Evolutionary conservation across 1,140 invertebrate species (phyloP).

Genomic region (Apocrypta bakeri): DNA sequence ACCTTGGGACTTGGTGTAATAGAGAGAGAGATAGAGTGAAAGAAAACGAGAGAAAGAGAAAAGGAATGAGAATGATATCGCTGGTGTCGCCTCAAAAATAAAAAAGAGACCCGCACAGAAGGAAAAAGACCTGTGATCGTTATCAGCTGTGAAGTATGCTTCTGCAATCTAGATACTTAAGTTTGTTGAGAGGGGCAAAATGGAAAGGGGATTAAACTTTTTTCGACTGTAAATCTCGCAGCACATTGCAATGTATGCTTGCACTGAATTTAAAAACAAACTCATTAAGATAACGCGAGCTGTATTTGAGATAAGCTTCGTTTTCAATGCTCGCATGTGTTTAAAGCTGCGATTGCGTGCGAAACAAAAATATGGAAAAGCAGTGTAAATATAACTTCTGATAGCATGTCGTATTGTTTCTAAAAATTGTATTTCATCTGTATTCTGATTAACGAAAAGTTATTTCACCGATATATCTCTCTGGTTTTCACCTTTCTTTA

Average conservation of each 20-base stretch:
- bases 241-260: neutral
- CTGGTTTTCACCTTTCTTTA: no score
- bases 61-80: neutral
- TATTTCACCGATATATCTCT: neutral
- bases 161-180: neutral
- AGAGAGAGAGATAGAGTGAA: neutral
- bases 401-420: neutral
- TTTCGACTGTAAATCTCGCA: neutral
- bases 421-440: conserved; percentile 28
- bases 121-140: neutral
- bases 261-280: neutral
- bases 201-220: neutral
- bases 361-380: neutral
- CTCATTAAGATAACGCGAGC: neutral
- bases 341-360: neutral
- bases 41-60: neutral
- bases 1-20: neutral
- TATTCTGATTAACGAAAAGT: conserved; percentile 17
- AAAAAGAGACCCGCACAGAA: neutral
- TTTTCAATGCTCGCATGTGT: neutral
- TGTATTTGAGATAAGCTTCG: neutral
- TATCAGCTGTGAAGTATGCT: conserved; percentile 18
- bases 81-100: neutral
- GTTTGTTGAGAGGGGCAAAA: neutral
- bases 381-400: neutral